Evolutionary conservation across 2,797 vertebrate species (phyloP), one percentile per base, ranked within the genome.

Genomic region (Artibeus jamaicensis): DNA sequence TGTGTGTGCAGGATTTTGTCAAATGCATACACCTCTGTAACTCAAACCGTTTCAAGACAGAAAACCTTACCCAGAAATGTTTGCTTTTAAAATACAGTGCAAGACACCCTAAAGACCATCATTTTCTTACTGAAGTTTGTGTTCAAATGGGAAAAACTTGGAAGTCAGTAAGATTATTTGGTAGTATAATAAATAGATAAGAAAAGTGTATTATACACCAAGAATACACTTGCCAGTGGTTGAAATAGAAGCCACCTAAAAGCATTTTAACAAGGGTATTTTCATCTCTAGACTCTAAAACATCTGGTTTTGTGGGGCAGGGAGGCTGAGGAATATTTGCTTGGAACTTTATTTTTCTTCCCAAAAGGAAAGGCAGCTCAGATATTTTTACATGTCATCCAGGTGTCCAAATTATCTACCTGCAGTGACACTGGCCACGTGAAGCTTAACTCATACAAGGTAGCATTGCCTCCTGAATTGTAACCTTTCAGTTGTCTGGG

Each of bases 1-100:
- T 10, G 18, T 14, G 87, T 19, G 70, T 67, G 32, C 26, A 53
- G 53, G 85, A n/a, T 87, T 96, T 77, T 90, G 62, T 88, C 73
- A 92, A 91, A 82, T 86, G 42, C 32, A 74, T 37, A 85, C 2
- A 95, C 39, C 19, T 73, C 14, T 95, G 44, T 86, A 83, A 88
- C 34, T 83, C 24, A 96, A 91, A 74, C 42, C 37, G 19, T 82
- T 78, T 77, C 46, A 94, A 93, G 81, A 68, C 26, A 92, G 15
- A 79, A 34, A 87, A 73, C 9, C 55, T 82, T 53, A 86, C 37
- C 42, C 37, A 67, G 59, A 91, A 96, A 96, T 21, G 46, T 65
- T 91, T 96, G 84, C 37, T 96, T 95, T 91, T 68, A 91, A 95
- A 96, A 85, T 92, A 96, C 48, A 32, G 59, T 85, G n/a, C 2